Evolutionary conservation across 2,113 vertebrate species (phyloP).

Genomic region (Elgaria multicarinata): DNA sequence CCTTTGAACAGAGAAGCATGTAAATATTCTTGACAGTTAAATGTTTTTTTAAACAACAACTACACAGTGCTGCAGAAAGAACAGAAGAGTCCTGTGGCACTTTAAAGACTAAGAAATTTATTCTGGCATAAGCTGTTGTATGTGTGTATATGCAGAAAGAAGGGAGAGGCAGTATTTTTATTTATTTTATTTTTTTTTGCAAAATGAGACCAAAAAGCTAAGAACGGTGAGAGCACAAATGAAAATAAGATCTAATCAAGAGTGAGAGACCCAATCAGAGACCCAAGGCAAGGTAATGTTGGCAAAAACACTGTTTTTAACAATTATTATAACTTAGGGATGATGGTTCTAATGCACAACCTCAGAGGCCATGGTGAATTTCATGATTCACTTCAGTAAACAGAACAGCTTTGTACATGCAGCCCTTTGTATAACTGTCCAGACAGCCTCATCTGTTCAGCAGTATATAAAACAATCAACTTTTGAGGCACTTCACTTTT

Average conservation of each 20-base stretch:
- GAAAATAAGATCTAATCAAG: not conserved
- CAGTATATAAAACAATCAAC: no score
- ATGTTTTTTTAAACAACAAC: not conserved
- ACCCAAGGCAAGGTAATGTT: no score
- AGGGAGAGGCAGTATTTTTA: not conserved
- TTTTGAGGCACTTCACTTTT: no score
- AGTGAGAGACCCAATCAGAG: not conserved
- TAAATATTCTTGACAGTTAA: not conserved
- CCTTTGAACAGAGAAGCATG: slow-evolving; percentile 58
- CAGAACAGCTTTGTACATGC: not conserved
- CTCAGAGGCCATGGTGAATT: not conserved
- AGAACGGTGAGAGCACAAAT: not conserved
- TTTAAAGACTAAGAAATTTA: not conserved
- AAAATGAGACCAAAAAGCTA: not conserved
- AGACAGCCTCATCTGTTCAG: no score
- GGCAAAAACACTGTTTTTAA: no score
- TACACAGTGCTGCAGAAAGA: not conserved
- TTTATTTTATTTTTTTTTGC: no score
- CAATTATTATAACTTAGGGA: not conserved
- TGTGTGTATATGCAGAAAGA: not conserved
- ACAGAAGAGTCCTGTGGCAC: not conserved
- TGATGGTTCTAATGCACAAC: not conserved
- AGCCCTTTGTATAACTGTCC: no score
- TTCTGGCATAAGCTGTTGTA: not conserved
- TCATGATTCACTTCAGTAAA: not conserved